phyloP scores from a whole-genome alignment of 2,888 invertebrate genomes.

The Nomada ruficornis region DNA sequence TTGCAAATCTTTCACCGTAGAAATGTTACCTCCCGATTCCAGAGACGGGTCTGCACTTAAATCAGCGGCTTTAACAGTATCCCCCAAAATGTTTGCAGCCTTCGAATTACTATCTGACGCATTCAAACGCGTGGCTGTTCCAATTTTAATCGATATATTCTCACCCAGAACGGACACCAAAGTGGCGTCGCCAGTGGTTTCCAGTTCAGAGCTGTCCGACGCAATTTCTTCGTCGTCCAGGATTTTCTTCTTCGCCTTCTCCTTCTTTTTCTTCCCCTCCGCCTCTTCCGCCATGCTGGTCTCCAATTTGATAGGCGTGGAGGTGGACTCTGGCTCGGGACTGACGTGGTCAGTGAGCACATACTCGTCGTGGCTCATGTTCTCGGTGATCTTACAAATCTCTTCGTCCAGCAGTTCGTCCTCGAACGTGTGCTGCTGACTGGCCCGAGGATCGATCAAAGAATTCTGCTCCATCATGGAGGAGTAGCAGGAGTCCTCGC shows the following conservation, averaged over 20 bases:
- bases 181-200: constrained; percentile 17
- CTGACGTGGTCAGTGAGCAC: constrained; percentile 82
- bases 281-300: constrained; percentile 12
- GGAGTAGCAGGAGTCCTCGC: neutral
- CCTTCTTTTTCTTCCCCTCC: constrained; percentile 27
- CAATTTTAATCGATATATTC: constrained; percentile 12
- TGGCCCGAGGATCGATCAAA: constrained; percentile 37
- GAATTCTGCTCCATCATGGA: constrained; percentile 21
- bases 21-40: neutral
- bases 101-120: neutral
- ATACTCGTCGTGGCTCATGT: constrained; percentile 83
- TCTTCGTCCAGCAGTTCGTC: constrained; percentile 82
- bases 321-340: constrained; percentile 72
- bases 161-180: neutral
- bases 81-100: neutral
- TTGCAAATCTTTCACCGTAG: too few relatives aligned
- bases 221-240: constrained; percentile 77
- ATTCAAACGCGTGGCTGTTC: neutral
- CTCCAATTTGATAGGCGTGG: constrained; percentile 67
- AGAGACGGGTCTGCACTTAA: neutral
- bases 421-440: constrained; percentile 75
- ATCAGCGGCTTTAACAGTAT: too few relatives aligned
- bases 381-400: constrained; percentile 83
- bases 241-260: constrained; percentile 73
- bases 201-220: constrained; percentile 53